These are phyloP conservation scores for Griposia aprilina DNA, from an alignment of 2,888 invertebrate genomes.

Conservation along the genomic window DNA sequence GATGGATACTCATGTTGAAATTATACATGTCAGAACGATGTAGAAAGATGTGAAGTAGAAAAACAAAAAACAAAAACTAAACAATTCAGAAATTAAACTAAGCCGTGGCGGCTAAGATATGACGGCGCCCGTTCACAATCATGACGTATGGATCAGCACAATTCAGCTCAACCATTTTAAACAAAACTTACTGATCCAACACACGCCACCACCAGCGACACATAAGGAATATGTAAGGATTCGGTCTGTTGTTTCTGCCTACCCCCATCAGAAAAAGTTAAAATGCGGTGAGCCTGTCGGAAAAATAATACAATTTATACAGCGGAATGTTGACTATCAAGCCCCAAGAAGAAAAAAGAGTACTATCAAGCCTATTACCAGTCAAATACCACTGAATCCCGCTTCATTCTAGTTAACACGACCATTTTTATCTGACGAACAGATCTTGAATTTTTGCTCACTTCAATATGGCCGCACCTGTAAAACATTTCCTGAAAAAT, in stretches of 20 bases:
- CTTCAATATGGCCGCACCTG: slow-evolving; percentile 34
- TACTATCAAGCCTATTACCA: background rate
- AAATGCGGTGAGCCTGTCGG: background rate
- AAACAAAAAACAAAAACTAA: too few species aligned
- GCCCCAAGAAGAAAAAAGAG: background rate
- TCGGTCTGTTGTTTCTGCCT: background rate
- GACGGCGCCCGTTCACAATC: too few species aligned
- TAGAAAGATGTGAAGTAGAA: too few species aligned
- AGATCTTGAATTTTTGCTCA: slow-evolving; percentile 22
- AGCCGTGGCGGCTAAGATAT: too few species aligned
- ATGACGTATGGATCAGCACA: too few species aligned
- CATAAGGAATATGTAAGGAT: background rate
- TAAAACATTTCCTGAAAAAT: slow-evolving; percentile 71
- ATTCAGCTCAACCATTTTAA: too few species aligned
- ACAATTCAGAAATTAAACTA: too few species aligned
- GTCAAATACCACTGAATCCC: background rate
- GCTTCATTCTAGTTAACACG: slow-evolving; percentile 11
- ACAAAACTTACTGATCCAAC: too few species aligned
- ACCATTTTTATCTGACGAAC: slow-evolving; percentile 23
- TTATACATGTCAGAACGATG: too few species aligned
- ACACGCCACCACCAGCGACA: too few species aligned
- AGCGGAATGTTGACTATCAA: background rate
- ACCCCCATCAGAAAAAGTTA: background rate
- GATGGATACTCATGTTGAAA: too few species aligned
- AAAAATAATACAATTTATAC: background rate